Percentiles rank a stretch among this genome's conserved stretches.
Evolutionary conservation across 2,797 vertebrate species (phyloP).

Genomic region (Taenioides sp.): DNA sequence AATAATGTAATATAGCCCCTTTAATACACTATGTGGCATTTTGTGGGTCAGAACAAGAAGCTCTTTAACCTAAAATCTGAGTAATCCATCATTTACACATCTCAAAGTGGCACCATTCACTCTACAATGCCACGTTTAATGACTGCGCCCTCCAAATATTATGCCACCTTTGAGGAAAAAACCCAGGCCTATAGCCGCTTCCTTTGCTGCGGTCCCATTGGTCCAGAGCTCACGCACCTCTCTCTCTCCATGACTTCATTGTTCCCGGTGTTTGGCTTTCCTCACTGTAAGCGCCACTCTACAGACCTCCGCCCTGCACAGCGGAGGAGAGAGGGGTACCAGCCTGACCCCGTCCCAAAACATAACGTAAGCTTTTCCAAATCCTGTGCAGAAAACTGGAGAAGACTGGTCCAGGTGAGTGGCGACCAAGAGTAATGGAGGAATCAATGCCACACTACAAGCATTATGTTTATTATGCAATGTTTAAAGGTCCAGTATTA

Average conservation of each 20-base stretch:
- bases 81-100: constrained; percentile 8
- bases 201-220: constrained; percentile 29
- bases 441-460: background rate
- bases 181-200: constrained; percentile 20
- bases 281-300: constrained; percentile 40
- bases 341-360: constrained; percentile 28
- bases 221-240: constrained; percentile 2
- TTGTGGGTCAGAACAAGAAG: background rate
- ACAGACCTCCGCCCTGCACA: constrained; percentile 40
- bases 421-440: constrained; percentile 2
- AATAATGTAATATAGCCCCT: too few species aligned
- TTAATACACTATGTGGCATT: too few species aligned
- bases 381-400: constrained; percentile 54
- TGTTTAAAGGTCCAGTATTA: background rate
- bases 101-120: constrained; percentile 17
- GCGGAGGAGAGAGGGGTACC: constrained; percentile 11
- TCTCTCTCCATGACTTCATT: constrained; percentile 68
- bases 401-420: constrained; percentile 20
- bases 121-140: constrained; percentile 8
- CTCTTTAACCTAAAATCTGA: constrained; percentile 11
- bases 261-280: constrained; percentile 67
- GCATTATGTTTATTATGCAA: background rate
- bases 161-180: constrained; percentile 30
- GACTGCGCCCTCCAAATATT: constrained; percentile 25
- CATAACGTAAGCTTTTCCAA: constrained; percentile 70